A percentile compares a stretch with the other conserved stretches of the same genome.
Conservation (phyloP, 1,140 invertebrate genomes). For the Aphaenogaster ashmeadi region DNA sequence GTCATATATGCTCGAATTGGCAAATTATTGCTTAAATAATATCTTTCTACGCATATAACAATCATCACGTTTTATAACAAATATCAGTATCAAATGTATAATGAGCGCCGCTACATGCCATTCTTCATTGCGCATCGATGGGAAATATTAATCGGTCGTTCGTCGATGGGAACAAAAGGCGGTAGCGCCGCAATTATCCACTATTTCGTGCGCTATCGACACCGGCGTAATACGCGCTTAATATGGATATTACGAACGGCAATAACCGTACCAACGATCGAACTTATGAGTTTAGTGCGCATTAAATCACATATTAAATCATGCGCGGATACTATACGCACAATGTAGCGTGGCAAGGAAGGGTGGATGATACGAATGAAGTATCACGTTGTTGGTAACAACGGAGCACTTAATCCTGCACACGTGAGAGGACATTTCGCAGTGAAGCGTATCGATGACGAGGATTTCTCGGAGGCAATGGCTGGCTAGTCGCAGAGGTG, state of each 20-base stretch:
- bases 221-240: slow-evolving; percentile 26
- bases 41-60: background rate
- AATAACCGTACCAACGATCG: slow-evolving; percentile 43
- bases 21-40: slow-evolving; percentile 6
- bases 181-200: background rate
- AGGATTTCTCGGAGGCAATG: slow-evolving; percentile 50
- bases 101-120: background rate
- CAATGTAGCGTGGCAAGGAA: slow-evolving; percentile 32
- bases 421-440: slow-evolving; percentile 38
- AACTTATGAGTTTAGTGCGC: slow-evolving; percentile 46
- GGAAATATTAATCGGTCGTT: slow-evolving; percentile 34
- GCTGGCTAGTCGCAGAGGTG: slow-evolving; percentile 13
- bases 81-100: background rate
- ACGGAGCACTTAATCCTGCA: slow-evolving; percentile 34
- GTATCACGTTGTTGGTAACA: slow-evolving; percentile 45
- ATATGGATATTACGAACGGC: slow-evolving; percentile 40
- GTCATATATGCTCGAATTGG: background rate
- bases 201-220: background rate
- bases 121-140: slow-evolving; percentile 8
- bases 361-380: slow-evolving; percentile 40
- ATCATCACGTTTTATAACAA: background rate
- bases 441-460: slow-evolving; percentile 49
- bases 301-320: slow-evolving; percentile 63
- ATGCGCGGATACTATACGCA: slow-evolving; percentile 8
- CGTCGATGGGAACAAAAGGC: slow-evolving; percentile 20